These are phyloP conservation scores for Formica exsecta DNA, from an alignment of 1,140 invertebrate species.

Conservation along the genomic window DNA sequence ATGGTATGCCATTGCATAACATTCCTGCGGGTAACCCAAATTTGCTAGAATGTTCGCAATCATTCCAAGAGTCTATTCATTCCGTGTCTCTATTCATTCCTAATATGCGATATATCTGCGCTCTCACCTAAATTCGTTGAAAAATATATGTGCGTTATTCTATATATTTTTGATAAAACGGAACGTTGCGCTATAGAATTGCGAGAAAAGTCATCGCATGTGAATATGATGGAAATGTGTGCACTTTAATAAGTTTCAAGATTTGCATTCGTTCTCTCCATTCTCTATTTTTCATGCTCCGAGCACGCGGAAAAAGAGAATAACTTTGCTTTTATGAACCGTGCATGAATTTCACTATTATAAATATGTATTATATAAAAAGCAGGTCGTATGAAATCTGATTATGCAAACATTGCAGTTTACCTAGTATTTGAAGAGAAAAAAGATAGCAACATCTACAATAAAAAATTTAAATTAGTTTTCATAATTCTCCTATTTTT, in stretches of 20 bases:
- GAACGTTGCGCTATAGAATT: neutral
- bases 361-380: slow-evolving; percentile 23
- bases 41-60: slow-evolving; percentile 26
- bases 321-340: slow-evolving; percentile 1
- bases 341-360: slow-evolving; percentile 16
- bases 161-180: slow-evolving; percentile 17
- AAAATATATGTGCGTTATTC: slow-evolving; percentile 9
- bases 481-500: neutral
- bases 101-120: neutral
- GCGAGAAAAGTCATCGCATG: slow-evolving; percentile 8
- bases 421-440: neutral
- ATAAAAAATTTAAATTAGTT: neutral
- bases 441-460: neutral
- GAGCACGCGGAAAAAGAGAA: neutral
- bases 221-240: slow-evolving; percentile 30
- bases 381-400: neutral
- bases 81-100: slow-evolving; percentile 9
- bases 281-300: neutral
- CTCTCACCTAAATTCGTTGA: slow-evolving; percentile 5
- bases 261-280: slow-evolving; percentile 14
- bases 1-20: slow-evolving; percentile 6
- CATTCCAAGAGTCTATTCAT: slow-evolving; percentile 43
- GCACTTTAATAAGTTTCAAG: slow-evolving; percentile 30
- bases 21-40: slow-evolving; percentile 36
- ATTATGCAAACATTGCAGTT: slow-evolving; percentile 35